Evolutionary conservation across 2,113 vertebrate genomes (phyloP).

Genomic region (Neolamprologus variostigma): DNA sequence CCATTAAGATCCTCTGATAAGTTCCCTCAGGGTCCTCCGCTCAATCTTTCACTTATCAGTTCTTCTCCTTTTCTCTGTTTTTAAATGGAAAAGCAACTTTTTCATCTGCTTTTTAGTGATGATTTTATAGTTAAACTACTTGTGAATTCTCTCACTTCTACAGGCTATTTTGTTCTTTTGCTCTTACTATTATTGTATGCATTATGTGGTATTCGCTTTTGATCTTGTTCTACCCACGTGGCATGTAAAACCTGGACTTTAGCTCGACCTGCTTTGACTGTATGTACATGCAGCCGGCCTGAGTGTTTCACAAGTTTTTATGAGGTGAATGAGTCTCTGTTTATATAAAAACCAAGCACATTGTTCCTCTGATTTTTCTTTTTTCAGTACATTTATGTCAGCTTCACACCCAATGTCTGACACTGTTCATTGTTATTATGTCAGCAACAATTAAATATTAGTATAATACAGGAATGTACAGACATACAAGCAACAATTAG

Average conservation of each 20-base stretch:
- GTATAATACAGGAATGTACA: not conserved
- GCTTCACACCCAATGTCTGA: not conserved
- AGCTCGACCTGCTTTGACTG: fast-evolving
- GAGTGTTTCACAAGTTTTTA: not conserved
- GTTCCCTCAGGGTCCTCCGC: not conserved
- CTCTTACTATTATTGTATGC: not conserved
- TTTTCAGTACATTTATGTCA: not conserved
- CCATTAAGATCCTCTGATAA: not conserved
- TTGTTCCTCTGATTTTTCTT: not conserved
- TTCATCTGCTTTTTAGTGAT: not conserved
- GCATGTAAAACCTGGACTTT: not conserved
- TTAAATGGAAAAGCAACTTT: not conserved
- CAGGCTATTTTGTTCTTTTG: not conserved
- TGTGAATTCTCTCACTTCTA: not conserved
- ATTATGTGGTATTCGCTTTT: not conserved
- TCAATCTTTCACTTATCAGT: not conserved
- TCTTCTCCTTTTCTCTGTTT: not conserved
- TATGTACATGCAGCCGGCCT: not conserved
- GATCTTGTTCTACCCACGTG: not conserved
- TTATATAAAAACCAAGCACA: not conserved
- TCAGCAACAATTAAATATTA: not conserved
- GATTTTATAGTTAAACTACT: not conserved
- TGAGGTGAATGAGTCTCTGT: not conserved
- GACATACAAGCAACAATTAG: not conserved
- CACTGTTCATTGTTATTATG: not conserved